Evolutionary conservation across 2,113 vertebrate genomes (phyloP), one percentile per base, ranked within the genome.

Genomic region (Megaceryle maxima): DNA sequence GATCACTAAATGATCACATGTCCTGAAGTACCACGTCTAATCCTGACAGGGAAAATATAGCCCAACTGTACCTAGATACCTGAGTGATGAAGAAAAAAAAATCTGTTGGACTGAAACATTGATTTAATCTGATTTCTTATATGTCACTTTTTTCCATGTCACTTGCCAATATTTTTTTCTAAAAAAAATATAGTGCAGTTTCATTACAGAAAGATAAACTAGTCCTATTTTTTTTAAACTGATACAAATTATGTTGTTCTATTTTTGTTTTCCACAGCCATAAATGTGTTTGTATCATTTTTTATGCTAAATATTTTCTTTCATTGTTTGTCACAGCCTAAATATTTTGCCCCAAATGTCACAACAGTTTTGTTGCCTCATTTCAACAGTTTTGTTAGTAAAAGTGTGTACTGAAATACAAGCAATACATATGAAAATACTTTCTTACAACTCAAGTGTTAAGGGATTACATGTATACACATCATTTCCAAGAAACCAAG

Each of bases 301-400:
- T 22, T 48, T 75, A 63, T 50, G 46, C 51, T 51, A 8, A 19
- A 29, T 3, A 76, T 73, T 95, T 82, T 79, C 17, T 60, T 66
- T 50, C 9, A 46, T 24, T 72, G 14, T 55, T 94, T 82, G 82
- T 59, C 44, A 35, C 10, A 82, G n/a, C 21, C 64, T 85, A 94
- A 94, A 87, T 75, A 81, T 82, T 93, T 94, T 69, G 25, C 16
- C 33, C 25, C 25, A 96, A 88, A 68, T 70, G 41, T 91, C 73
- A 84, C 50, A 90, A 63, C 11, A 91, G 39, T 75, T 87, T 87
- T 74, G 56, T 75, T 84, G 37, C 39, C 10, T 83, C 9, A 48
- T 86, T 93, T 90, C 78, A 78, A 80, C 15, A 59, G 50, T 46
- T 82, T 84, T 88, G 18, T 88, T 72, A 72, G 28, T 19, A 83